Evolutionary conservation across 1,140 invertebrate species (phyloP), one percentile per base, ranked within the genome.

Genomic region (Ceratina australensis): DNA sequence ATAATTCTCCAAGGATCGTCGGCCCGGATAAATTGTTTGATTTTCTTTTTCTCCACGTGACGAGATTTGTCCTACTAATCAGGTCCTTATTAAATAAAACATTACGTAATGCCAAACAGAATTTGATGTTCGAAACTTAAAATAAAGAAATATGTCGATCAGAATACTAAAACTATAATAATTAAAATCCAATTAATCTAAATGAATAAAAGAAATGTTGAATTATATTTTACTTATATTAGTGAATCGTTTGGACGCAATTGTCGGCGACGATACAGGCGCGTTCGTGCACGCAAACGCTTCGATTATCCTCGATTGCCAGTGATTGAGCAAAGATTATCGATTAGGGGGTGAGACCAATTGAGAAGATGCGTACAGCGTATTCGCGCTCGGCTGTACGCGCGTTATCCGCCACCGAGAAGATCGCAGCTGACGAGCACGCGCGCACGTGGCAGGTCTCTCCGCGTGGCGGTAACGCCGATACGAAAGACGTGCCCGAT

Each of bases 1-100:
- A 90, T 90, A 89, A 91, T 90, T 91, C 90, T 89, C 89, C 90
- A 90, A 89, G 87, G 88, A 82, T 86, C 85, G 78, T 42, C 33
- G 33, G 33, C 10, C 10, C 33, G 10, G 33, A 42, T 42, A 42
- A 42, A 42, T 42, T 42, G 33, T 42, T 42, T 42, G 33, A 79
- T 74, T 67, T 75, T 66, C 56, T 65, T 66, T 28, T 22, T 26
- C n/a, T 28, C 71, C n/a, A 72, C 75, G 68, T 57, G 60, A 65
- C 64, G 22, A 50, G 64, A 33, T 65, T 72, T 42, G 15, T 42
- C 33, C 33, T 42, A 42, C 33, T 42, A 42, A 42, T 42, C 33
- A 42, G 33, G 10, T 42, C 33, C 10, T 42, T 42, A 42, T 42
- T 42, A 42, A 42, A 7, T 42, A 42, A 42, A 42, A 42, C 33